Base-by-base conservation (phyloP, 1,140 invertebrate species). In the Procambarus virginalis region DNA sequence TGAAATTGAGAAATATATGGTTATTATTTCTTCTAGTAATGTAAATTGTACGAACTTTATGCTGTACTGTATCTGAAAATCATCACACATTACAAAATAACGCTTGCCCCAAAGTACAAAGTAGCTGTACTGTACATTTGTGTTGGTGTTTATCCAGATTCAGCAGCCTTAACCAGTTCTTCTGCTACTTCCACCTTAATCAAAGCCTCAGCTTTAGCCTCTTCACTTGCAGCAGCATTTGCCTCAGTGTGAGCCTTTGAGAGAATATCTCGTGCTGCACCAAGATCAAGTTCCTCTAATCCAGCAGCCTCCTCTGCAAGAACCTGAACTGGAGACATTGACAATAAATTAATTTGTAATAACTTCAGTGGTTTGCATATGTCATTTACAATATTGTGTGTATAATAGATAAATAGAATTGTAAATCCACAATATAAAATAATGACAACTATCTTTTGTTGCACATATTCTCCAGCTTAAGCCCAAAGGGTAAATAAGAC, bases 291-390 rank as follows among this genome's bases (percentile, higher is more conserved):
- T 92, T 96, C 95, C 91, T 98, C 98, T 73, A 99, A 92, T 12
- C 96, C 96, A 92, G 98, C 97, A 55, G 98, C 98, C 95, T 99
- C 99, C 95, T 99, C 99, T 73, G 99, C 99, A 79, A 99, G 94
- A 88, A 99, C 96, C 95, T 99, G 99, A 90, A 99, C 98, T 92
- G 90, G 17, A 83, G 81, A 51, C 73, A 22, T 51, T 49, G 3
- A 76, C 22, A 58, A 58, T 10, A 84, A 60, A 51, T 55, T 17
- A 55, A 34, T 34, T 34, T 34, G 34, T 34, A 34, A 34, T 34
- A 34, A 34, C 34, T 34, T 34, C 34, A 34, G 34, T 34, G 34
- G 34, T 34, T 34, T 34, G 34, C 34, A 34, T 34, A 34, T 34
- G 34, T 0, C 34, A 34, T 34, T 34, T 34, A 34, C 34, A 34